Evolutionary conservation across 2,113 vertebrate genomes (phyloP).

Genomic region (Paratilapia polleni): DNA sequence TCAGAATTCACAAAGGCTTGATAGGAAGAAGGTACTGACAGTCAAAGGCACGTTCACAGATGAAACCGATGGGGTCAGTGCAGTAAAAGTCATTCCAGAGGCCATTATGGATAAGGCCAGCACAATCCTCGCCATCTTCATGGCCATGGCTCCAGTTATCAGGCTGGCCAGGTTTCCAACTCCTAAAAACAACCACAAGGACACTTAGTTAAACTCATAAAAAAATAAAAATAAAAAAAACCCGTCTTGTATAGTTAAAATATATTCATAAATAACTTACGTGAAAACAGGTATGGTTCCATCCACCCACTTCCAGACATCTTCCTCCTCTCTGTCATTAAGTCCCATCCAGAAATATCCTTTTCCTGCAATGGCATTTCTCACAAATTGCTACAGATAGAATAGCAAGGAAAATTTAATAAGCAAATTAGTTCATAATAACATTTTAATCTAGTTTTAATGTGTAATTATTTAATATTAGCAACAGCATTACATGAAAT

Average conservation of each 20-base stretch:
- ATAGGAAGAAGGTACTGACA: constrained; percentile 63
- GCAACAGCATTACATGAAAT: background rate
- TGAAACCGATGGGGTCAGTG: constrained; percentile 89
- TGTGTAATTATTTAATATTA: background rate
- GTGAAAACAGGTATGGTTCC: constrained; percentile 85
- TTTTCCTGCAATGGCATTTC: constrained; percentile 83
- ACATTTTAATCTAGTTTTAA: background rate
- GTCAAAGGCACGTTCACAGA: constrained; percentile 90
- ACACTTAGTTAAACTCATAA: background rate
- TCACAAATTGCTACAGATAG: constrained; percentile 87
- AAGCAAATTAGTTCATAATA: background rate
- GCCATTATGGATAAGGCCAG: constrained; percentile 87
- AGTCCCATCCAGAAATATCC: constrained; percentile 95
- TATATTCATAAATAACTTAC: constrained; percentile 77
- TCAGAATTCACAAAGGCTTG: background rate
- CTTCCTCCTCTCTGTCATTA: constrained; percentile 87
- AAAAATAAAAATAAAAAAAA: background rate
- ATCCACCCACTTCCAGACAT: constrained; percentile 94
- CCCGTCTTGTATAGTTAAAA: background rate
- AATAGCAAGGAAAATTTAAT: constrained; percentile 35
- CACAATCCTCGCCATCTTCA: constrained; percentile 91
- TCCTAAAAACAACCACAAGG: constrained; percentile 75
- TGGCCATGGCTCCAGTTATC: constrained; percentile 93
- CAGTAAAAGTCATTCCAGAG: constrained; percentile 98
- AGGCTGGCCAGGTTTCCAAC: constrained; percentile 95